Percentiles rank a stretch among this genome's conserved stretches.
Conservation (phyloP, 2,113 vertebrate genomes). For the Apodemus sylvaticus region DNA sequence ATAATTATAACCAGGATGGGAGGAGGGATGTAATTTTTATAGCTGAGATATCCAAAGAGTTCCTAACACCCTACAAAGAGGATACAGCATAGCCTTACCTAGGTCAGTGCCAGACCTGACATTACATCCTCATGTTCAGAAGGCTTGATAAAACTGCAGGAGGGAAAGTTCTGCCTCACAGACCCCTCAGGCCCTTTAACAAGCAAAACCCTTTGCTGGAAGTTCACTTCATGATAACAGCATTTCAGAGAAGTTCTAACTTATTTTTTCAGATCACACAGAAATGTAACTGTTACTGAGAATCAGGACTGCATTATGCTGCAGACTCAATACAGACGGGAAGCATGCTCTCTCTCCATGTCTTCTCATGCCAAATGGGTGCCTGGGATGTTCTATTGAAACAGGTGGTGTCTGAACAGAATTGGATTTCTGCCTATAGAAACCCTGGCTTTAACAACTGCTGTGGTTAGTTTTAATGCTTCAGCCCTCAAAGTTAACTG, state of each 20-base stretch:
- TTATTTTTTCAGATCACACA: constrained; percentile 59
- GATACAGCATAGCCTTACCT: not conserved
- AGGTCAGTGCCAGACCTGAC: not conserved
- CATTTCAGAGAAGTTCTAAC: constrained; percentile 59
- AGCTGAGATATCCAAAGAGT: constrained; percentile 22
- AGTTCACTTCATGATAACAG: constrained; percentile 44
- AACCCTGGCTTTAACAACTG: constrained; percentile 74
- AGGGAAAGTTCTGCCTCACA: constrained; percentile 27
- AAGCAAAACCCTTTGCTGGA: constrained; percentile 5
- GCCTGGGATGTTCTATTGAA: constrained; percentile 69
- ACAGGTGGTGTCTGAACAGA: constrained; percentile 70
- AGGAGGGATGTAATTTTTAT: not conserved
- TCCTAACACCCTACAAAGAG: not conserved
- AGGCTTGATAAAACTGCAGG: not conserved
- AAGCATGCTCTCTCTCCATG: constrained; percentile 70
- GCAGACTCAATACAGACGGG: constrained; percentile 49
- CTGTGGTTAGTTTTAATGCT: constrained; percentile 70
- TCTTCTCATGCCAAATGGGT: constrained; percentile 71
- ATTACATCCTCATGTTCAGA: constrained; percentile 34
- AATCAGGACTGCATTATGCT: constrained; percentile 63
- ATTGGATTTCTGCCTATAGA: constrained; percentile 67
- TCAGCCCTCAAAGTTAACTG: constrained; percentile 74
- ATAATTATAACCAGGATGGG: not conserved
- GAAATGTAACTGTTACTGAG: constrained; percentile 59
- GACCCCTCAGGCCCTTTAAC: constrained; percentile 24